Percentiles rank a stretch among this genome's conserved stretches.
Evolutionary conservation across 2,888 invertebrate species (phyloP).

Genomic region (Bibio marci): DNA sequence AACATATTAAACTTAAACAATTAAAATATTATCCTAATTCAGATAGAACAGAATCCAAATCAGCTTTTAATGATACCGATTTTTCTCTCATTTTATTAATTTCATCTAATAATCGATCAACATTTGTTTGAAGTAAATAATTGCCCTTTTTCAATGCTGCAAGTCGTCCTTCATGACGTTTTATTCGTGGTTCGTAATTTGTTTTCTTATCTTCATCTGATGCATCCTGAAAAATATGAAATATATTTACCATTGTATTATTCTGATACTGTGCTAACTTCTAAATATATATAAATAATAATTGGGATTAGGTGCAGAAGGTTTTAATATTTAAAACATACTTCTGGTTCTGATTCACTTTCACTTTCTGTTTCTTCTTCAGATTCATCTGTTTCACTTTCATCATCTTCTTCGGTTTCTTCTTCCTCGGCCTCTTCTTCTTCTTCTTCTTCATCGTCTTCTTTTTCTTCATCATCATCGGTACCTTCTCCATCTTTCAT

Average conservation of each 20-base stretch:
- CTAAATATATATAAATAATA: too few relatives aligned
- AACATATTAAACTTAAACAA: too few relatives aligned
- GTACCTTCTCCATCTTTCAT: constrained; percentile 67
- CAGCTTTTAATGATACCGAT: constrained; percentile 59
- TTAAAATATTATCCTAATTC: constrained; percentile 49
- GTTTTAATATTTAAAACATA: constrained; percentile 21
- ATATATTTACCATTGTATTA: neutral
- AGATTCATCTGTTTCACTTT: constrained; percentile 29
- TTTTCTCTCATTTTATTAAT: constrained; percentile 67
- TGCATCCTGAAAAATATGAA: constrained; percentile 34
- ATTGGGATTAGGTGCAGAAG: too few relatives aligned
- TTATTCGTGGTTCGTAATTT: constrained; percentile 44
- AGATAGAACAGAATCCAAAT: constrained; percentile 70
- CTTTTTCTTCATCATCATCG: constrained; percentile 44
- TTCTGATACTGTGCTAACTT: too few relatives aligned
- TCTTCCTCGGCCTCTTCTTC: constrained; percentile 33
- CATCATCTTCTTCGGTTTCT: constrained; percentile 37
- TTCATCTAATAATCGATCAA: constrained; percentile 73
- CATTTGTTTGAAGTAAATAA: constrained; percentile 70
- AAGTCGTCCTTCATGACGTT: constrained; percentile 61
- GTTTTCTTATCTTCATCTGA: constrained; percentile 47
- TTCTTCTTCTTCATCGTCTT: constrained; percentile 30
- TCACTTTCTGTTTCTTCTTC: constrained; percentile 46
- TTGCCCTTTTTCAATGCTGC: constrained; percentile 76
- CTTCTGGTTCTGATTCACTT: constrained; percentile 50